Conservation (phyloP, 2,113 vertebrate genomes). For the Boulengeromyrus knoepffleri region DNA sequence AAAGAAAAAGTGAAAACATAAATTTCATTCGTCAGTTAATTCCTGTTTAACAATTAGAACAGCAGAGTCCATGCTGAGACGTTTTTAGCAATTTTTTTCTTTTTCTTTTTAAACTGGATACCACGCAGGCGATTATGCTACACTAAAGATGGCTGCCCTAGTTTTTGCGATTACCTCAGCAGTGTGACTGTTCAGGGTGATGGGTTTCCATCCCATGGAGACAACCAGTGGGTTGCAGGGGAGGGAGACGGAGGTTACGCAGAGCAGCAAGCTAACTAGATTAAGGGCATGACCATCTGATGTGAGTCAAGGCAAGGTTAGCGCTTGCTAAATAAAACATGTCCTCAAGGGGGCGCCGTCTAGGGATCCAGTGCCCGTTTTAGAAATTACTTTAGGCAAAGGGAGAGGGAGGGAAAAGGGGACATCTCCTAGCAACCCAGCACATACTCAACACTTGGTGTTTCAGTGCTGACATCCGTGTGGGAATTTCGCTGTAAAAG, state of each 20-base stretch:
- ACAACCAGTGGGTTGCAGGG: not conserved
- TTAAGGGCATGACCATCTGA: not conserved
- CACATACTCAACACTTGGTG: not conserved
- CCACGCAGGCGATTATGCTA: not conserved
- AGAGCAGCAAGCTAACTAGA: not conserved
- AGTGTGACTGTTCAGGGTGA: not conserved
- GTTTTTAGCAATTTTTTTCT: not conserved
- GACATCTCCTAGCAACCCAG: not conserved
- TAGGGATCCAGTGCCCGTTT: not conserved
- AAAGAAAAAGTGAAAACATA: not conserved
- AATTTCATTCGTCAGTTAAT: not conserved
- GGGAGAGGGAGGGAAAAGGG: not conserved
- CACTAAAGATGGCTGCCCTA: not conserved
- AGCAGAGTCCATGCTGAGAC: not conserved
- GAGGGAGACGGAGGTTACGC: not conserved
- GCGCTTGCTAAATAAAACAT: not conserved
- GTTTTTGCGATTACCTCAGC: not conserved
- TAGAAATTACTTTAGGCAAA: not conserved
- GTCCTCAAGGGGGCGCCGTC: not conserved
- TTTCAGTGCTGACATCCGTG: not conserved
- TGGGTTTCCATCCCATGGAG: not conserved
- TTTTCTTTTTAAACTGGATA: not conserved
- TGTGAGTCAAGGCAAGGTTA: conserved; percentile 1
- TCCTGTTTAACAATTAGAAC: not conserved
- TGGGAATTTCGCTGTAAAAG: not conserved